Evolutionary conservation across 1,140 invertebrate species (phyloP), one percentile per base, ranked within the genome.

Genomic region (Lasioglossum albipes): DNA sequence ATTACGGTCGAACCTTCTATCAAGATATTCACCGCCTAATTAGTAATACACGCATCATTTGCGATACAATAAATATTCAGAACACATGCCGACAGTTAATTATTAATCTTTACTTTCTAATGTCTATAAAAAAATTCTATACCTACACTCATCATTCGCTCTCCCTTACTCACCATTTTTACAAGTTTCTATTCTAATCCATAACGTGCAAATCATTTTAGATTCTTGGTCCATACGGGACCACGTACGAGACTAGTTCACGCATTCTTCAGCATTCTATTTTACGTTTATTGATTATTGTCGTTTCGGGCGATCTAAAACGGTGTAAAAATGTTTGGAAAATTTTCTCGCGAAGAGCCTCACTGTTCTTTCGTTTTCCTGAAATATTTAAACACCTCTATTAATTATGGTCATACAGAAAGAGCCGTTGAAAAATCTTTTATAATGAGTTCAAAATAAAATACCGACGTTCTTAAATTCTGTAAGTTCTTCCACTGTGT

Each of bases 61-160:
- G 59, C 27, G 2, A 1, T 70, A 49, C 27, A 79, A 73, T 79
- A 79, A 79, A 54, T 79, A 79, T 73, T 57, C 54, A 65, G 49
- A 65, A 79, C 36, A 79, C 61, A 54, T 73, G 31, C 27, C 27
- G 49, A 67, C 49, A 10, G n/a, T 64, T 20, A 68, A 68, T 27
- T 7, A 0, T 49, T 49, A 49, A 49, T 0, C 20, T 59, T 9
- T 59, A n/a, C 20, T n/a, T n/a, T 0, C 57, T 59, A n/a, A 9
- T n/a, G 20, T 59, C 7, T n/a, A n/a, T 59, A 59, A n/a, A 59
- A 57, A 59, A 59, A 59, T 5, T 59, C 20, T n/a, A 59, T 7
- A 9, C n/a, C 7, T n/a, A 59, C n/a, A 9, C n/a, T 20, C 52
- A 57, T 16, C 6, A 57, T 57, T 57, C 57, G n/a, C 20, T 59